A percentile compares a stretch with the other conserved stretches of the same genome.
Evolutionary conservation across 2,888 invertebrate genomes (phyloP).

Genomic region (Parthenolecanium corni): DNA sequence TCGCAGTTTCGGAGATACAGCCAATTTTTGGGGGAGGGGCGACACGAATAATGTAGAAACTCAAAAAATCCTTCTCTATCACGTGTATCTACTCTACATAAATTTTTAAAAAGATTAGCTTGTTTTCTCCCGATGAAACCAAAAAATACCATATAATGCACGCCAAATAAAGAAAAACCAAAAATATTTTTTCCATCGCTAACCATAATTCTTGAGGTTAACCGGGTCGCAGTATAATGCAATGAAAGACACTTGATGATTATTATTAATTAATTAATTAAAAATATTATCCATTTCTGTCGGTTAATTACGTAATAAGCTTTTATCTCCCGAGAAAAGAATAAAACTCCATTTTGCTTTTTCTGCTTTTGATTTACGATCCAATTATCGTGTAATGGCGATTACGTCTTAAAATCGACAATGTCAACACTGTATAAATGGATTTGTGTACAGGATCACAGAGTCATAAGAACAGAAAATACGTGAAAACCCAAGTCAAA

Average conservation of each 20-base stretch:
- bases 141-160: too few species aligned
- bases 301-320: slow-evolving; percentile 21
- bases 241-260: slow-evolving; percentile 21
- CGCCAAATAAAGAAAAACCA: background rate
- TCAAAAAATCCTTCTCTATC: too few species aligned
- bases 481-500: too few species aligned
- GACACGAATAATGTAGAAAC: too few species aligned
- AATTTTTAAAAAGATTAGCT: too few species aligned
- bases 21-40: too few species aligned
- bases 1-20: too few species aligned
- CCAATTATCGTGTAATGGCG: slow-evolving; percentile 21
- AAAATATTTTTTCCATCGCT: slow-evolving; percentile 5
- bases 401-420: slow-evolving; percentile 12
- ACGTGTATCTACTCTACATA: too few species aligned
- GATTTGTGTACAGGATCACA: background rate
- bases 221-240: slow-evolving; percentile 23
- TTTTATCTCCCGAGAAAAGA: slow-evolving; percentile 7
- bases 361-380: slow-evolving; percentile 14
- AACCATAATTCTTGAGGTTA: slow-evolving; percentile 24
- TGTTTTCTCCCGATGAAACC: too few species aligned
- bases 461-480: too few species aligned
- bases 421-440: slow-evolving; percentile 14
- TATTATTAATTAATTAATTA: slow-evolving; percentile 27
- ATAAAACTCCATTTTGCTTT: background rate
- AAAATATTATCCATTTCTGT: slow-evolving; percentile 17